Evolutionary conservation across 2,797 vertebrate species (phyloP), one percentile per base, ranked within the genome.

Genomic region (Tinamus major): DNA sequence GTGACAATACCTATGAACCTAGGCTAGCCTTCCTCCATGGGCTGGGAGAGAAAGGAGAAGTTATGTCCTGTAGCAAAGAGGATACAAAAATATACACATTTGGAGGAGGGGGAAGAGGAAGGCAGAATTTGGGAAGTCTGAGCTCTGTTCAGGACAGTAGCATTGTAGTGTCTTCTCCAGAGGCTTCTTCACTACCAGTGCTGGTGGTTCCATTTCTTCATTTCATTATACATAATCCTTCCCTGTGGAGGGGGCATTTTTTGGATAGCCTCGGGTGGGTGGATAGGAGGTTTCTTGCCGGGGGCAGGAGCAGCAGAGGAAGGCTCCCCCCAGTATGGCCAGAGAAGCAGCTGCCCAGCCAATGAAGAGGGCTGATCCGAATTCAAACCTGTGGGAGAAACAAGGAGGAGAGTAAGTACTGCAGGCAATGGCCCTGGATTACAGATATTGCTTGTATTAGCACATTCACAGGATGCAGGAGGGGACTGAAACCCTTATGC

Each of bases 341-440:
- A 99, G 97, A 81, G 98, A 92, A 85, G 98, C 97, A 10, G 98
- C 98, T 13, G 97, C 98, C 98, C 98, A 99, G 83, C 99, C 99
- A 39, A 98, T 97, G 69, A 99, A 99, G 70, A 99, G 98, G 20
- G 99, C 98, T 2, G 97, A 98, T 37, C 99, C 99, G 80, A 99
- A 99, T 94, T 99, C 99, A 89, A 95, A 98, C 84, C 99, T 99
- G 93, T 10, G 49, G 26, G 48, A 86, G 75, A 72, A 94, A 81
- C 18, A 41, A 94, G 11, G 9, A 75, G 74, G 13, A 78, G 63
- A 83, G 31, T 87, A 26, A 91, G 24, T 61, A 31, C 6, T 41
- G 15, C 17, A 77, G 44, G 41, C 21, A 65, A 33, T 6, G 5
- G 20, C 27, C 59, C 79, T n/a, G 31, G 27, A 42, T 63, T 48